phyloP scores from a whole-genome alignment of 2,888 invertebrate species.

The Eretmocerus hayati region DNA sequence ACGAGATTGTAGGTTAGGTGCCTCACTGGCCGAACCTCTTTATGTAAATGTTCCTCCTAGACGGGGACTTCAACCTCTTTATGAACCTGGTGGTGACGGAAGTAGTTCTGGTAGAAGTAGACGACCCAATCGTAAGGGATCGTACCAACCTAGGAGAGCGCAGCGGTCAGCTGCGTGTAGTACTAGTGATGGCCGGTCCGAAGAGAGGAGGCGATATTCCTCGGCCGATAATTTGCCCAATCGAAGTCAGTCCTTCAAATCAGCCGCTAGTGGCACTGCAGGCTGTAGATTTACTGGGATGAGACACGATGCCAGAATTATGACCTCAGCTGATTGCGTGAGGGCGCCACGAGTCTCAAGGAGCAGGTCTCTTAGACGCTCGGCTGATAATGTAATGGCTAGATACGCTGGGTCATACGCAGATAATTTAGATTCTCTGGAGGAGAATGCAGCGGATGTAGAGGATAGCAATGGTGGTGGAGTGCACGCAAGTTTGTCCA shows the following conservation, averaged over 20 bases:
- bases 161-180: neutral
- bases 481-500: conserved; percentile 15
- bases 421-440: conserved; percentile 35
- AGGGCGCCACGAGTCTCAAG: conserved; percentile 28
- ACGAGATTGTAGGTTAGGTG: conserved; percentile 19
- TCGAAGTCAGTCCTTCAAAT: conserved; percentile 26
- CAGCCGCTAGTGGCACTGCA: conserved; percentile 26
- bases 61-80: neutral
- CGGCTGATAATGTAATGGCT: conserved; percentile 36
- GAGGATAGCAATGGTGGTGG: conserved; percentile 2
- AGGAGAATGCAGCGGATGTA: conserved; percentile 26
- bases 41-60: conserved; percentile 16
- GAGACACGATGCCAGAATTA: conserved; percentile 31
- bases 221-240: conserved; percentile 42
- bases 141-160: neutral
- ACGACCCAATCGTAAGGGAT: conserved; percentile 12
- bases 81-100: neutral
- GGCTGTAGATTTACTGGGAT: conserved; percentile 30
- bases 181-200: conserved; percentile 14
- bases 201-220: conserved; percentile 38
- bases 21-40: conserved; percentile 16
- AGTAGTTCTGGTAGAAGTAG: conserved; percentile 8
- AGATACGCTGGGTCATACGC: conserved; percentile 34
- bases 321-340: conserved; percentile 40
- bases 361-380: conserved; percentile 35